Conservation (phyloP, 2,797 vertebrate genomes). For the Apogon talboti region DNA sequence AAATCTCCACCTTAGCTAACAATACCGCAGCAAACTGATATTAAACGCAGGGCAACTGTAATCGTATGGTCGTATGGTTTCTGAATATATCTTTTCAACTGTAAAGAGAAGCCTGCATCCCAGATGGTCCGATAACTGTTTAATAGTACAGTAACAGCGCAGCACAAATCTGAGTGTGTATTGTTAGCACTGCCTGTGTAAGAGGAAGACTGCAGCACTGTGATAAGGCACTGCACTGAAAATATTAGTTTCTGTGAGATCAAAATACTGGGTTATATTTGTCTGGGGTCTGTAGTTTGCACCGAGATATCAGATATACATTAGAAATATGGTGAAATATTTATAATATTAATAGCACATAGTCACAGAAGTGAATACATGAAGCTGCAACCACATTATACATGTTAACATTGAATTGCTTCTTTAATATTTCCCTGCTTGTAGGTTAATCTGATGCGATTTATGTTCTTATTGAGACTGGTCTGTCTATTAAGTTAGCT, state of each 20-base stretch:
- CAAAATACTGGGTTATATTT: slow-evolving; percentile 53
- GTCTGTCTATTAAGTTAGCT: background rate
- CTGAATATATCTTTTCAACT: slow-evolving; percentile 13
- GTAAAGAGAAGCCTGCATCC: slow-evolving; percentile 10
- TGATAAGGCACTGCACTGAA: slow-evolving; percentile 68
- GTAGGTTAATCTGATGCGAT: background rate
- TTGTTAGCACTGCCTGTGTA: slow-evolving; percentile 46
- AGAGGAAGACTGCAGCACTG: slow-evolving; percentile 70
- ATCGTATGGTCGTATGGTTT: background rate
- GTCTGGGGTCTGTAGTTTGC: background rate
- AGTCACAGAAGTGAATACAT: background rate
- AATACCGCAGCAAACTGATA: too few species aligned
- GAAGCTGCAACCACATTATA: background rate
- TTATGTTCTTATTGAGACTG: background rate
- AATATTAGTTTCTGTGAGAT: slow-evolving; percentile 49
- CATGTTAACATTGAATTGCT: too few species aligned
- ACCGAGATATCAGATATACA: slow-evolving; percentile 11
- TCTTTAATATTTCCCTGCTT: background rate
- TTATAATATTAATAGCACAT: slow-evolving; percentile 1
- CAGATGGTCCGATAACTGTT: slow-evolving; percentile 27
- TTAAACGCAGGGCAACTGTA: too few species aligned
- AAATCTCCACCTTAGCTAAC: too few species aligned
- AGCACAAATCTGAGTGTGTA: slow-evolving; percentile 56
- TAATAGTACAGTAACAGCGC: slow-evolving; percentile 23
- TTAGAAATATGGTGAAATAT: slow-evolving; percentile 14